Base-by-base conservation (phyloP, 2,113 vertebrate species). In the Melanotaenia duboulayi region DNA sequence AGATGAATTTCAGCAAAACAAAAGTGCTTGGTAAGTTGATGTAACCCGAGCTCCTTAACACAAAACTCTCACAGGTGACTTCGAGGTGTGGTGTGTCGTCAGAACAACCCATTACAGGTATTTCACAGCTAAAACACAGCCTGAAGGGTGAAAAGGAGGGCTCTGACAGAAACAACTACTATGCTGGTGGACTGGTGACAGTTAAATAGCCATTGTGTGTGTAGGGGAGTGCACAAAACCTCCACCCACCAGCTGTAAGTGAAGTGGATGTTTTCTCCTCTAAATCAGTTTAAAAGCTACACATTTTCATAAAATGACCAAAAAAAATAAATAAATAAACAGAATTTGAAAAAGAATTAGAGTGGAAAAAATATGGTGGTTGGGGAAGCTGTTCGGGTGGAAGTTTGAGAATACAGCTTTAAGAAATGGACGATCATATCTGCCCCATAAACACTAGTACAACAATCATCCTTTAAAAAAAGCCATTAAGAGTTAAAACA, bases 71-170 rank as follows among this genome's bases (percentile, higher is more conserved):
- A 35, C 28, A 76, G 61, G 22, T 44, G 28, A 69, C 39, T 11
- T 9, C 4, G 35, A 65, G 32, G 23, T 48, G 22, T 20, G n/a
- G 20, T 4, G 0, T 22, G 59, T 56, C 54, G 3, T 44, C 14
- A 37, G 42, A 78, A 25, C 61, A 17, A 32, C 24, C 24, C 57
- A 1, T 54, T 57, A 16, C 71, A 79, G 50, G 17, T 44, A 70
- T 75, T 44, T 49, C 25, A 39, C 5, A 0, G 13, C 49, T 28
- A 1, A 42, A 44, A 37, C 0, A 11, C 42, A 37, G n/a, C 37
- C 55, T 2, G 13, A 3, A n/a, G 37, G 20, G 11, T 20, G n/a
- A 3, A 7, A 0, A n/a, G 24, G 63, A 51, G 7, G 39, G 35
- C 42, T 63, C 17, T 12, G 48, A 2, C 1, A 51, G 40, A 13